phyloP scores from a whole-genome alignment of 2,888 invertebrate genomes.

The Drosophila barbarae region DNA sequence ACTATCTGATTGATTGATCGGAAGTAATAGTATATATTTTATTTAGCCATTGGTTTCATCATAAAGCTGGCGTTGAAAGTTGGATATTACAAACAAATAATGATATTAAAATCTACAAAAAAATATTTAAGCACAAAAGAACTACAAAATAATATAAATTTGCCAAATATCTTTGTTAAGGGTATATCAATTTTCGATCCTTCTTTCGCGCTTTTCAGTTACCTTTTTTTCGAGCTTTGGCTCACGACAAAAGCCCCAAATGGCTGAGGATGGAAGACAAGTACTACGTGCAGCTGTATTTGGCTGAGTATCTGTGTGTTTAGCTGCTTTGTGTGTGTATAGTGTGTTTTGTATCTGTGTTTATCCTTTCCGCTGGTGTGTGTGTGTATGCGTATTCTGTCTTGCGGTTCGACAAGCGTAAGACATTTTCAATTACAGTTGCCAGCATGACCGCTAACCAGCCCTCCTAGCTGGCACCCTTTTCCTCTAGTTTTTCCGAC shows the following conservation, averaged over 20 bases:
- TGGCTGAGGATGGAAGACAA: slow-evolving; percentile 15
- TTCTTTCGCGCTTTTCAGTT: background rate
- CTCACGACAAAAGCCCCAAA: slow-evolving; percentile 50
- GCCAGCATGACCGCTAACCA: slow-evolving; percentile 55
- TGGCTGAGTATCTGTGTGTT: slow-evolving; percentile 14
- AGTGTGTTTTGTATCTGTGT: slow-evolving; percentile 16
- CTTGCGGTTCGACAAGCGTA: slow-evolving; percentile 76
- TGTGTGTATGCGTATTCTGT: slow-evolving; percentile 47
- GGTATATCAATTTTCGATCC: background rate
- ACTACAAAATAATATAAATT: too few species aligned
- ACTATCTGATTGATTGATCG: background rate
- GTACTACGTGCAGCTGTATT: slow-evolving; percentile 24
- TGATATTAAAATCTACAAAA: background rate
- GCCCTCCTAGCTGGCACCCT: slow-evolving; percentile 10
- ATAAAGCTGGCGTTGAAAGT: too few species aligned
- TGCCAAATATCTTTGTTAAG: background rate
- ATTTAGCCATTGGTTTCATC: background rate
- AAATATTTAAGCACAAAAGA: background rate
- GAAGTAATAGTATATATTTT: too few species aligned
- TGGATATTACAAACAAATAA: accelerated
- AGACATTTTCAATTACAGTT: slow-evolving; percentile 78
- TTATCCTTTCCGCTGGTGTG: slow-evolving; percentile 29
- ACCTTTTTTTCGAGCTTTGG: slow-evolving; percentile 54
- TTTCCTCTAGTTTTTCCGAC: slow-evolving; percentile 18
- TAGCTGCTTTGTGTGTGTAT: slow-evolving; percentile 7